phyloP scores from a whole-genome alignment of 2,113 vertebrate species.

The Chamaea fasciata region DNA sequence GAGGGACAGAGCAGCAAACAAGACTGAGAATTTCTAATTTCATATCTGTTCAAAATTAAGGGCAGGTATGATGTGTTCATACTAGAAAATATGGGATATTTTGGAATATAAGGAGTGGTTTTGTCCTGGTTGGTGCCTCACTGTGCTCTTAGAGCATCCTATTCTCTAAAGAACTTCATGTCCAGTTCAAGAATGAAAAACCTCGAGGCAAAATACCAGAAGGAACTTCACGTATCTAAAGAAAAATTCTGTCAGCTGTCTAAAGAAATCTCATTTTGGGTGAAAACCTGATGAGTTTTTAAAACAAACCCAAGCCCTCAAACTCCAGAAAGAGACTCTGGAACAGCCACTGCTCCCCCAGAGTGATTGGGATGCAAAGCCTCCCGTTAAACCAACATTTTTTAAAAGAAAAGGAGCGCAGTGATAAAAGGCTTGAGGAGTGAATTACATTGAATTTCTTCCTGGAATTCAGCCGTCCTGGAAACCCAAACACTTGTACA shows the following conservation, averaged over 20 bases:
- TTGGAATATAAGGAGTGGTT: neutral
- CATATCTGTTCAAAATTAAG: neutral
- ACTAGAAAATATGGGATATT: neutral
- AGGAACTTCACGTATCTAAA: neutral
- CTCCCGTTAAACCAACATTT: neutral
- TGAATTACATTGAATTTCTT: neutral
- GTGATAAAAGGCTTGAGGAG: neutral
- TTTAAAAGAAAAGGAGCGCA: neutral
- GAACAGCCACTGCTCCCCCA: neutral
- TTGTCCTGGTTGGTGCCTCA: neutral
- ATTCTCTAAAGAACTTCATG: neutral
- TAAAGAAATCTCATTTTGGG: neutral
- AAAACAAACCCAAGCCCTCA: neutral
- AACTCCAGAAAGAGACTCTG: neutral
- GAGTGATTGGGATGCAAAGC: neutral
- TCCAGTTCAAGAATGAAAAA: neutral
- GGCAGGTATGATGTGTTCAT: accelerated
- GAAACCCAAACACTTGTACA: neutral
- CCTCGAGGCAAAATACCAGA: neutral
- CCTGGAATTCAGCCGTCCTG: neutral
- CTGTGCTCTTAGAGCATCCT: neutral
- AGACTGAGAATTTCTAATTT: neutral
- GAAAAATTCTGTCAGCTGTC: neutral
- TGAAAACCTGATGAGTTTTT: neutral
- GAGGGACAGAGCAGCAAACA: neutral